Conservation (phyloP, 2,797 vertebrate genomes). For the Alexandromys oeconomus region DNA sequence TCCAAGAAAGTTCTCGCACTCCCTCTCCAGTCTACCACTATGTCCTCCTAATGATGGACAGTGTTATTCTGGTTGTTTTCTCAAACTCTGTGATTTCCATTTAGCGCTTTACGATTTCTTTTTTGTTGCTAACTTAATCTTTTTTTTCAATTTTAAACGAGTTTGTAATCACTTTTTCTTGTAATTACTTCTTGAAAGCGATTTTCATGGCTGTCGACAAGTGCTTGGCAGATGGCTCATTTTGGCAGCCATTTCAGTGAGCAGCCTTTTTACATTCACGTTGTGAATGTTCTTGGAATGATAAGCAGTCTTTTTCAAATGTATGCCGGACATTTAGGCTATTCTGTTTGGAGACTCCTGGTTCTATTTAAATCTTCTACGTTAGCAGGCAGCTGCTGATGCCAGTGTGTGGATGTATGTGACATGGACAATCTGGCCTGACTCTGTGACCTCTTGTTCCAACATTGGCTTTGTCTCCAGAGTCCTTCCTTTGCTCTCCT, state of each 20-base stretch:
- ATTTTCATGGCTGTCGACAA: constrained; percentile 3
- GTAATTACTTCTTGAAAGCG: background rate
- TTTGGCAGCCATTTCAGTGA: background rate
- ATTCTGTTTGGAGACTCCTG: background rate
- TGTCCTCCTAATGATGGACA: background rate
- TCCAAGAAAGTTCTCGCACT: background rate
- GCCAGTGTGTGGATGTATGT: background rate
- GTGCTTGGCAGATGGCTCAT: background rate
- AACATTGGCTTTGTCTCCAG: background rate
- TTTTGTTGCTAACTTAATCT: background rate
- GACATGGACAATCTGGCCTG: background rate
- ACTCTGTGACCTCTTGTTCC: background rate
- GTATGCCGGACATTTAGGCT: background rate
- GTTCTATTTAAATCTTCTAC: background rate
- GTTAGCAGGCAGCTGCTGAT: background rate
- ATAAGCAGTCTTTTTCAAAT: background rate
- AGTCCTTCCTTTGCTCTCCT: background rate
- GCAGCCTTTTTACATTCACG: background rate
- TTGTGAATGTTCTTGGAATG: background rate
- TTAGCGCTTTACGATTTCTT: background rate
- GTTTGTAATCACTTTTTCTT: background rate
- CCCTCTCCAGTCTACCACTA: background rate
- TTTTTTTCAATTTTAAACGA: background rate
- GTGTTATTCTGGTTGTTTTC: background rate
- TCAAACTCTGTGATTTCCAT: background rate